These are phyloP conservation scores for Strix aluco DNA, from an alignment of 2,113 vertebrate species.

Conservation along the genomic window DNA sequence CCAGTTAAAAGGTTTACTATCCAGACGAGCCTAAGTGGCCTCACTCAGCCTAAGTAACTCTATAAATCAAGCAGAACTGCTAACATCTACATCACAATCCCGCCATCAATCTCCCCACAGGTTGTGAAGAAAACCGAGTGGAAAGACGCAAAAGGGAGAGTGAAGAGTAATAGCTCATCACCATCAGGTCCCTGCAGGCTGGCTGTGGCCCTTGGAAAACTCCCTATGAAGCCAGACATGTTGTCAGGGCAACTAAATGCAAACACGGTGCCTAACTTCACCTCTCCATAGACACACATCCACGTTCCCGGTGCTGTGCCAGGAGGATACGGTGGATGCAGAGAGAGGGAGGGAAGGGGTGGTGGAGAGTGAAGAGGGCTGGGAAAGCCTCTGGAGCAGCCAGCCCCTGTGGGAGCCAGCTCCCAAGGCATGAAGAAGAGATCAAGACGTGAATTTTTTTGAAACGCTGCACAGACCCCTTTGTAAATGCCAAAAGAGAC, in stretches of 20 bases:
- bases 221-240: slow-evolving; percentile 65
- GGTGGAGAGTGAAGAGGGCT: neutral
- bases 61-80: slow-evolving; percentile 94
- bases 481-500: neutral
- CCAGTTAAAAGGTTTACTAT: slow-evolving; percentile 92
- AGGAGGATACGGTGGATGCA: neutral
- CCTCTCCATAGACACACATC: slow-evolving; percentile 36
- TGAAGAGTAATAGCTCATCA: slow-evolving; percentile 7
- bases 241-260: slow-evolving; percentile 72
- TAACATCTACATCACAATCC: slow-evolving; percentile 90
- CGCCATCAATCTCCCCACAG: slow-evolving; percentile 91
- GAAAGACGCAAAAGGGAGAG: slow-evolving; percentile 67
- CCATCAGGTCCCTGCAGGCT: slow-evolving; percentile 37
- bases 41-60: slow-evolving; percentile 98
- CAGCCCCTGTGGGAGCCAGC: neutral
- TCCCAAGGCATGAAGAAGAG: neutral
- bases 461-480: neutral
- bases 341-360: neutral
- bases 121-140: slow-evolving; percentile 89
- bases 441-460: neutral
- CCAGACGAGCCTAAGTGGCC: slow-evolving; percentile 87
- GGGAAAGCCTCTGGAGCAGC: neutral
- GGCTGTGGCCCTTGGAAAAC: slow-evolving; percentile 67
- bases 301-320: neutral
- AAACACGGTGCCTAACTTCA: slow-evolving; percentile 76